Percentiles rank a stretch among this genome's conserved stretches.
Conservation (phyloP, 2,888 invertebrate species). For the Neoaliturus tenellus region DNA sequence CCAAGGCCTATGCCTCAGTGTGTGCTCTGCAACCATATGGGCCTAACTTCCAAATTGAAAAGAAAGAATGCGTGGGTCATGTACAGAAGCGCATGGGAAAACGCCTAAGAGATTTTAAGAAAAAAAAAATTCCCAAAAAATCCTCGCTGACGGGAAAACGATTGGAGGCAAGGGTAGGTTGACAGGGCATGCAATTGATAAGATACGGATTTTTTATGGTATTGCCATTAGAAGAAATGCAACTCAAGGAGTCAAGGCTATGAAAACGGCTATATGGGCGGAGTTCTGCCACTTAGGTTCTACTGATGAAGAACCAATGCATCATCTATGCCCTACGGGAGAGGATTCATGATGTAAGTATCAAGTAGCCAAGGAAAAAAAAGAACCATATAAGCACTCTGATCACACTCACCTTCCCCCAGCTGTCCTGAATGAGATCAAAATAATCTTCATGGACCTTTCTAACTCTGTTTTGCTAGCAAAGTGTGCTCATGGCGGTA, state of each 20-base stretch:
- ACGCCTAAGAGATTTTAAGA: slow-evolving; percentile 14
- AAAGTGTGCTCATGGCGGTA: slow-evolving; percentile 34
- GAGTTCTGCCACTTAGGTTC: slow-evolving; percentile 65
- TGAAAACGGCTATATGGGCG: slow-evolving; percentile 67
- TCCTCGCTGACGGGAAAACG: slow-evolving; percentile 55
- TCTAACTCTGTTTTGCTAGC: background rate
- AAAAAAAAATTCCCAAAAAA: slow-evolving; percentile 23
- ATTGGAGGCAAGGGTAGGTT: slow-evolving; percentile 62
- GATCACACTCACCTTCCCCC: slow-evolving; percentile 48
- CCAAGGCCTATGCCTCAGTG: background rate
- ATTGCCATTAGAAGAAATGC: slow-evolving; percentile 64
- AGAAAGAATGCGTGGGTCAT: slow-evolving; percentile 44
- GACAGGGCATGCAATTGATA: slow-evolving; percentile 63
- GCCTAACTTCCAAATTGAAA: slow-evolving; percentile 36
- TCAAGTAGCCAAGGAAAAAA: slow-evolving; percentile 32
- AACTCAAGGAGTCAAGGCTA: slow-evolving; percentile 58
- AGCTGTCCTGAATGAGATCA: slow-evolving; percentile 36
- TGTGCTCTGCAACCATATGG: background rate
- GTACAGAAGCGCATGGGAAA: too few relatives aligned
- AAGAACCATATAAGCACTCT: background rate
- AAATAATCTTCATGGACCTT: slow-evolving; percentile 27
- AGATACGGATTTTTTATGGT: slow-evolving; percentile 66
- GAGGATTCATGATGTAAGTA: slow-evolving; percentile 65
- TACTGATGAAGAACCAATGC: slow-evolving; percentile 64
- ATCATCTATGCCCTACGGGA: slow-evolving; percentile 63